phyloP scores from a whole-genome alignment of 2,888 invertebrate genomes.

The Lagria hirta region DNA sequence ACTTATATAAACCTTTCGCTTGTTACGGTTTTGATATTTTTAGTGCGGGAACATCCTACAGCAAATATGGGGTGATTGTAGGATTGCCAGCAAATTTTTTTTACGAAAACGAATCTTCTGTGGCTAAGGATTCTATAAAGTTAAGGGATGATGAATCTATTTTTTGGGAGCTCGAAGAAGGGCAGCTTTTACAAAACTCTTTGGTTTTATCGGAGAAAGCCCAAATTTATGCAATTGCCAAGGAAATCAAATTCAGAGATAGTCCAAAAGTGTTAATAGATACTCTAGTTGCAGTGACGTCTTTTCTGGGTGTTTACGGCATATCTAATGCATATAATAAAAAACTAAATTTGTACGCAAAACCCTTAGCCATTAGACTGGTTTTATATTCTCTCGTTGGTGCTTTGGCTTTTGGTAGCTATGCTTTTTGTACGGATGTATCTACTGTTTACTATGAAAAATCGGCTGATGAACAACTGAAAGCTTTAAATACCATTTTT shows the following conservation, averaged over 20 bases:
- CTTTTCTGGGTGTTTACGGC: constrained; percentile 58
- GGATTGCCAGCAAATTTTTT: constrained; percentile 75
- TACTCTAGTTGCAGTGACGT: constrained; percentile 56
- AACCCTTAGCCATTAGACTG: constrained; percentile 55
- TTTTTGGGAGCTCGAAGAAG: constrained; percentile 66
- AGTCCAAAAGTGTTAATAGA: constrained; percentile 63
- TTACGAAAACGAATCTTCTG: constrained; percentile 57
- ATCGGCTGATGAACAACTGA: constrained; percentile 63
- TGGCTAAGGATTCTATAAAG: constrained; percentile 62
- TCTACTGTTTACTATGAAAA: constrained; percentile 65
- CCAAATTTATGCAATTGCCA: constrained; percentile 77
- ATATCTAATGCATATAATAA: constrained; percentile 56
- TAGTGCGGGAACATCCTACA: constrained; percentile 62
- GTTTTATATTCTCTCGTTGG: constrained; percentile 61
- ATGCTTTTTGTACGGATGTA: constrained; percentile 66
- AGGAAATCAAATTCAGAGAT: constrained; percentile 67
- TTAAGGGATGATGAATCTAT: constrained; percentile 64
- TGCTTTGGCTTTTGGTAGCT: constrained; percentile 61
- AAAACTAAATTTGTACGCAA: constrained; percentile 59
- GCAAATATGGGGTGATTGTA: constrained; percentile 63
- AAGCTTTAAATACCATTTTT: constrained; percentile 63
- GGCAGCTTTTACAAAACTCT: constrained; percentile 64
- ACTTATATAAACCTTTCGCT: constrained; percentile 65
- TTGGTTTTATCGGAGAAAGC: constrained; percentile 76
- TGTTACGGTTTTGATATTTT: constrained; percentile 74